Base-by-base conservation (phyloP, 2,888 invertebrate genomes). In the Elegia similella region DNA sequence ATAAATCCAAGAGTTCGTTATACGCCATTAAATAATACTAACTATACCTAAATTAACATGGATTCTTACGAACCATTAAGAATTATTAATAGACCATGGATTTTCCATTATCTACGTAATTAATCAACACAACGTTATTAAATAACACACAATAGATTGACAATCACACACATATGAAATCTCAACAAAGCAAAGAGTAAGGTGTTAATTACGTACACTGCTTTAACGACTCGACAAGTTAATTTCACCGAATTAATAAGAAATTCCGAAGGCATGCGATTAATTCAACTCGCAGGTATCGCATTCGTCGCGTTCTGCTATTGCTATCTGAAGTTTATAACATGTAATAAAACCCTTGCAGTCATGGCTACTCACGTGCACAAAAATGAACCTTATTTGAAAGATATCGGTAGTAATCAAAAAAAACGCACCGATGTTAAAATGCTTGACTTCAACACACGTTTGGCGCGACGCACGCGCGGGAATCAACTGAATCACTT, bases 391-490 rank as follows among this genome's bases (percentile, higher is more conserved):
- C 68, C 65, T 69, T 63, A 60, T 53, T 54, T 38, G 44, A 16
- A 42, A 48, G 55, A 13, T 30, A 60, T 62, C 53, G 42, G 56
- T 56, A 59, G 30, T 57, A 55, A 60, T 42, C 42, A 32, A 42
- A 56, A 48, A 43, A 62, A 70, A 88, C 88, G 82, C 82, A 87
- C 88, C 87, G 76, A 75, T 73, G 62, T 71, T 72, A 75, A 76
- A 62, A 73, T 75, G 72, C 61, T 65, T 7, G 29, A 12, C 12
- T 15, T 38, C 5, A 44, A 42, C 56, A 75, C 73, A 87, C 88
- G 88, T 84, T 69, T 55, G 38, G 72, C 88, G 84, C 89, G 83
- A 63, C 64, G 65, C 62, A 73, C 86, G 88, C 88, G 86, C 88
- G 72, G 69, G 67, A 71, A 75, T 70, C 66, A 75, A 89, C 88